Evolutionary conservation across 2,797 vertebrate genomes (phyloP), one percentile per base, ranked within the genome.

Genomic region (Etheostoma perlongum): DNA sequence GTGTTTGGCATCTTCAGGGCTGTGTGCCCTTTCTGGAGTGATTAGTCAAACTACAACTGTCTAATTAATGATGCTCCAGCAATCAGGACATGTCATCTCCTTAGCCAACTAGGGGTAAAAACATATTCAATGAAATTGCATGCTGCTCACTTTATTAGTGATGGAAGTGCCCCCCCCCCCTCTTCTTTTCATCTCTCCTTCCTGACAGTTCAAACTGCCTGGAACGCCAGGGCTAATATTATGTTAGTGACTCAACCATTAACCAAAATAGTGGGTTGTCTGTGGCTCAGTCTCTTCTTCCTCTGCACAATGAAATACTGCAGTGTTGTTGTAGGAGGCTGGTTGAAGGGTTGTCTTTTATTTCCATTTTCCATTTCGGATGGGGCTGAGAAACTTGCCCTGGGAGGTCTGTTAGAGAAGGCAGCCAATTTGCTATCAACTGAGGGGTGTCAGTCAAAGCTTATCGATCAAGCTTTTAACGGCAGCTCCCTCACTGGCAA

Each of bases 1-100:
- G 88, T 86, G 89, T 93, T 84, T 86, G 88, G 87, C 81, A 75
- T 95, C 92, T 94, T 93, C 84, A 79, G 91, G 91, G 90, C 87
- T 86, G 73, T 85, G 85, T 93, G 92, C 90, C 92, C 93, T 95
- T 94, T 95, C 89, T 89, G 82, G 72, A 91, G 87, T 66, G 88
- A 94, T 95, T 95, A 94, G 89, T 94, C 93, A 93, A 93, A 91
- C 92, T 91, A 89, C 84, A 91, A 88, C 91, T 93, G 91, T 92
- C 93, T 93, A 91, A 92, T 94, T 94, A 94, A 94, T 92, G 88
- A 93, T 89, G 76, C 88, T 88, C 79, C 88, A 78, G 87, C 84
- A 87, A 85, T 85, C 79, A 88, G 84, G 86, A 93, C 78, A 88
- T 87, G 85, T 80, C 86, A 88, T 88, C 86, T 82, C 81, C 53